A percentile compares a stretch with the other conserved stretches of the same genome.
These are phyloP conservation scores for Lepidocyrtoides sp. DNA, from an alignment of 2,888 invertebrate genomes.

Conservation along the genomic window DNA sequence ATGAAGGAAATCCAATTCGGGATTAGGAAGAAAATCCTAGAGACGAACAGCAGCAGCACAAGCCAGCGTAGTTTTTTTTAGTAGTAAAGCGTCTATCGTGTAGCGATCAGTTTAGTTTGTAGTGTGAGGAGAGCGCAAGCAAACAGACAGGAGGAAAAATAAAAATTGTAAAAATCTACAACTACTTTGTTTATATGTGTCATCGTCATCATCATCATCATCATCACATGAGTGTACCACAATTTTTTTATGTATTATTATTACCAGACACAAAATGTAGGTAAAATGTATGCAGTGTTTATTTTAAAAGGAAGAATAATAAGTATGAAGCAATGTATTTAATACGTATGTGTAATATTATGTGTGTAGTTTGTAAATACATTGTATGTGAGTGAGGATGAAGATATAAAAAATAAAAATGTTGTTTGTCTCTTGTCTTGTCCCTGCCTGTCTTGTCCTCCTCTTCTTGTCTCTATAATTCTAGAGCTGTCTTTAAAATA, in stretches of 20 bases:
- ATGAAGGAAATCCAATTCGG: conserved; percentile 78
- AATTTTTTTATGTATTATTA: too few species aligned
- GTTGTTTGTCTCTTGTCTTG: conserved; percentile 59
- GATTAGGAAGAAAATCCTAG: conserved; percentile 74
- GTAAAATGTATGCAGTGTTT: conserved; percentile 36
- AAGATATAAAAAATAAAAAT: conserved; percentile 20
- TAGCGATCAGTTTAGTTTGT: conserved; percentile 8
- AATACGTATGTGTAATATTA: too few species aligned
- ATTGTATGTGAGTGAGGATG: neutral
- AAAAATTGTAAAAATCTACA: conserved; percentile 45
- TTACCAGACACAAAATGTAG: conserved; percentile 19
- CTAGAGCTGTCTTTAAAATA: conserved; percentile 42
- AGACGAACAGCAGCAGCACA: conserved; percentile 57
- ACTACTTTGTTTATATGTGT: conserved; percentile 53
- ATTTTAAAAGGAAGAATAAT: neutral
- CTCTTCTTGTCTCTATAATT: neutral
- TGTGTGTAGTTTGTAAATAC: too few species aligned
- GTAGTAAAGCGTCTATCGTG: conserved; percentile 39
- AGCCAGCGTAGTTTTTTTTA: conserved; percentile 34
- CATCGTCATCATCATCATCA: conserved; percentile 15
- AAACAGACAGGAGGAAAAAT: conserved; percentile 51
- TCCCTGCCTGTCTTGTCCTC: conserved; percentile 1
- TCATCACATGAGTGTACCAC: neutral
- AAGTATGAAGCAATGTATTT: neutral
- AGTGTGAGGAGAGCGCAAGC: conserved; percentile 25